A percentile compares a stretch with the other conserved stretches of the same genome.
phyloP scores from a whole-genome alignment of 2,888 invertebrate species.

The Mesorhabditis sp. region DNA sequence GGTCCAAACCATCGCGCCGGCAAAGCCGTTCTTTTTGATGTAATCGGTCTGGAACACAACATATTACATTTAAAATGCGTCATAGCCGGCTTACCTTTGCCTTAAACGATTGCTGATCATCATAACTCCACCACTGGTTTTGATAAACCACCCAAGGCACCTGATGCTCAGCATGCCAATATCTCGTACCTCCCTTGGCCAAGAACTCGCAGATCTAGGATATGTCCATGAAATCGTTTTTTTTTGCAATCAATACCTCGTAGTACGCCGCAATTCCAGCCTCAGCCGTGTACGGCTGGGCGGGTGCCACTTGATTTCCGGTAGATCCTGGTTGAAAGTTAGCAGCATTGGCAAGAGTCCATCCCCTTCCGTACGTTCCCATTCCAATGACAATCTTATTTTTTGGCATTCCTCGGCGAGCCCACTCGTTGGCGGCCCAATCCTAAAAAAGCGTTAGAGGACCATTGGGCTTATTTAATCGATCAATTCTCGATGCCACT shows the following conservation, averaged over 20 bases:
- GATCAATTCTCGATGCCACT: constrained; percentile 17
- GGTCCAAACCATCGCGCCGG: constrained; percentile 49
- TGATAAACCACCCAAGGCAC: constrained; percentile 61
- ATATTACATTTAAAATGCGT: neutral
- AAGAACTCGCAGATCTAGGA: constrained; percentile 65
- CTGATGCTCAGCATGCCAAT: constrained; percentile 69
- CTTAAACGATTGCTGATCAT: constrained; percentile 77
- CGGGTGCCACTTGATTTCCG: constrained; percentile 77
- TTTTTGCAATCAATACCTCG: constrained; percentile 67
- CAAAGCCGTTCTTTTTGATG: constrained; percentile 32
- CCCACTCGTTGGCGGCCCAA: constrained; percentile 76
- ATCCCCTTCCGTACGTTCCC: constrained; percentile 35
- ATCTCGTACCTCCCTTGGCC: constrained; percentile 75
- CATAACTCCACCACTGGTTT: constrained; percentile 89
- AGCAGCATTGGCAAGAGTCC: neutral
- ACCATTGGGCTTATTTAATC: neutral
- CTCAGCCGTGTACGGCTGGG: constrained; percentile 80
- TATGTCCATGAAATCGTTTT: constrained; percentile 8
- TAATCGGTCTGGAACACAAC: constrained; percentile 20
- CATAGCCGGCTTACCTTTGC: constrained; percentile 69
- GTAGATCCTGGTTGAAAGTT: neutral
- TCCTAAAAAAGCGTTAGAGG: constrained; percentile 65
- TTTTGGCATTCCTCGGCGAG: constrained; percentile 36
- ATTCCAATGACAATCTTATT: constrained; percentile 41
- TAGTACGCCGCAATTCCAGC: constrained; percentile 87